Evolutionary conservation across 2,113 vertebrate species (phyloP), one percentile per base, ranked within the genome.

Genomic region (Pseudorectes ferrugineus): DNA sequence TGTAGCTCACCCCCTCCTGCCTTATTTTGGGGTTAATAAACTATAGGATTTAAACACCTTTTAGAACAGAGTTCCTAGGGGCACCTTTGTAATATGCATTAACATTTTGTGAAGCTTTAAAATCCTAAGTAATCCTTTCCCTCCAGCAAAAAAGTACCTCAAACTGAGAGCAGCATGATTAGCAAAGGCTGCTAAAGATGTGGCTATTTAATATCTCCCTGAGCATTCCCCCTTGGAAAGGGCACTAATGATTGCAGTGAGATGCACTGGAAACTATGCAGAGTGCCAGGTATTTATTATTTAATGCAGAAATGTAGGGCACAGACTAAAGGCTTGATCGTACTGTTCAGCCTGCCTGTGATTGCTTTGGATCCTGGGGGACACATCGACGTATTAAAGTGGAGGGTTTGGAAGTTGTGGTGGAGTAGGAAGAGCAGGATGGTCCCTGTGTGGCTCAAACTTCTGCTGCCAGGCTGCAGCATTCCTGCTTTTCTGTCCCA

Each of bases 241-340:
- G 90, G 82, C 88, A 81, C 40, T 94, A 25, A 80, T 84, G 81
- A 88, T 95, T 93, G 83, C 79, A 66, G 88, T 46, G 93, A 93
- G 88, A 94, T 88, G 72, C 85, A 10, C 88, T 95, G 96, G 95
- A 96, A 97, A 55, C 59, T 62, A 26, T 90, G 79, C 15, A 8
- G 68, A 92, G 82, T 67, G 82, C 92, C 93, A 94, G 92, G 90
- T 96, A 95, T 95, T 94, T 97, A 96, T 95, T 95, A 95, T 97
- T 96, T 96, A 96, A 96, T 88, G 95, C 79, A 90, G 88, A 94
- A 96, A 95, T 95, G 72, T 96, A 95, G 96, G 95, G 13, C 89
- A 88, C 79, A 74, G 90, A 86, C 75, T 74, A 10, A 70, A 85
- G 92, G 82, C 82, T 89, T 20, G 77, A 42, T 94, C 4, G 0